Evolutionary conservation across 2,888 invertebrate genomes (phyloP), one percentile per base, ranked within the genome.

Genomic region (Keiferia lycopersicella): DNA sequence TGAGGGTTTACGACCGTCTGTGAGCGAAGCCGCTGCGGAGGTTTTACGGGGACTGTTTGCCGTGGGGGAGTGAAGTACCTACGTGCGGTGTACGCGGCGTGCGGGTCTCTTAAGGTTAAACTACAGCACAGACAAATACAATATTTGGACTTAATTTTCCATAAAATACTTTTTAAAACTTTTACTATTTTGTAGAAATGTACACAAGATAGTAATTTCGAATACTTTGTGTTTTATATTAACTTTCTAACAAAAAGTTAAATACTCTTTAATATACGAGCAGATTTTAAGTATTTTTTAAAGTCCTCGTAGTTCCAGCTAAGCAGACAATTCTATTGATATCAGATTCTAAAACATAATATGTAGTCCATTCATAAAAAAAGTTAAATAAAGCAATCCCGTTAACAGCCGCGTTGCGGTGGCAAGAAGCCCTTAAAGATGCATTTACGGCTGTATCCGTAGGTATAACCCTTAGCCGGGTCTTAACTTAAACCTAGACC

Each of bases 1-100:
- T 73, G 67, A 70, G 73, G 70, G 73, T 86, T 86, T 82, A 82
- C 75, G 79, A 80, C 64, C 74, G 76, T 76, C 76, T 77, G 73
- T 73, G 71, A 69, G 69, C 66, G 69, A 70, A 59, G 62, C 62
- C 62, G 61, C 65, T 62, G 63, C 61, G 62, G 11, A 48, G 20
- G 50, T 61, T 60, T 60, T 61, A 61, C 63, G 63, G 67, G 61
- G 65, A 57, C 59, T 58, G 56, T 64, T 67, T 64, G 38, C 53
- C 56, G 56, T 59, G 63, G 20, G n/a, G 59, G 45, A 61, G 56
- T 62, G 20, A 6, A 57, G 45, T 58, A 64, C 38, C 50, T 20
- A 64, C 57, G 48, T 61, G 59, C 48, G 48, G 67, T 67, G 66
- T 64, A 39, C 51, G 63, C 38, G 53, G 39, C 51, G 30, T 41